Conservation (phyloP, 2,113 vertebrate genomes). For the Ammodytes dubius region DNA sequence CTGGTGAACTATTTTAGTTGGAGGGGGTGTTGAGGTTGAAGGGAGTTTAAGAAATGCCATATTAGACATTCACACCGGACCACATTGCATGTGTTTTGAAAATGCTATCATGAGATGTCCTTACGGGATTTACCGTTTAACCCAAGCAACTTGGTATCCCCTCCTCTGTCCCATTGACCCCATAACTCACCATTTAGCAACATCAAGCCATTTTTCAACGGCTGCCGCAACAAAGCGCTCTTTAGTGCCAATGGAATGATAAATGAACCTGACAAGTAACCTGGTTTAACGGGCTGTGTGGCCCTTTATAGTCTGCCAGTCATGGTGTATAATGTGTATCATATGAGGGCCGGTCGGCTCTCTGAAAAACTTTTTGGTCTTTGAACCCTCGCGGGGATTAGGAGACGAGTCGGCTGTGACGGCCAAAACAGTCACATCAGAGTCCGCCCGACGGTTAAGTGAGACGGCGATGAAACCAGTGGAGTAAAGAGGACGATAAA, state of each 20-base stretch:
- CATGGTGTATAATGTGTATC: slow-evolving; percentile 77
- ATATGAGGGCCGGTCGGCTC: slow-evolving; percentile 69
- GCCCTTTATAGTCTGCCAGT: slow-evolving; percentile 67
- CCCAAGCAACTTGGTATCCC: slow-evolving; percentile 10
- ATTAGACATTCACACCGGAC: background rate
- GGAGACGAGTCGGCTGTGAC: slow-evolving; percentile 61
- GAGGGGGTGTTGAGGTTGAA: background rate
- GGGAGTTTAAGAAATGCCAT: slow-evolving; percentile 29
- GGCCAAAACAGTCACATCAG: slow-evolving; percentile 45
- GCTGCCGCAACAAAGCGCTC: slow-evolving; percentile 50
- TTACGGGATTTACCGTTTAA: slow-evolving; percentile 36
- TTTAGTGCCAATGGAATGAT: slow-evolving; percentile 62
- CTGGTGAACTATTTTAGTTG: background rate
- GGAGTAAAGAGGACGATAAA: slow-evolving; percentile 14
- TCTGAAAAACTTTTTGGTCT: slow-evolving; percentile 53
- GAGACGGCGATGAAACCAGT: slow-evolving; percentile 11
- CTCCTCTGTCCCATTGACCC: slow-evolving; percentile 49
- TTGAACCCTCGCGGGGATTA: slow-evolving; percentile 75
- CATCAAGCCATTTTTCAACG: slow-evolving; percentile 46
- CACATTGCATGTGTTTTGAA: background rate
- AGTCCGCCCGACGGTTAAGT: slow-evolving; percentile 43
- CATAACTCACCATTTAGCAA: slow-evolving; percentile 48
- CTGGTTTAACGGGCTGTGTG: slow-evolving; percentile 65
- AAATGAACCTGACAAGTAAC: slow-evolving; percentile 75
- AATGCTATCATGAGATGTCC: slow-evolving; percentile 33